Percentiles rank a stretch among this genome's conserved stretches.
These are phyloP conservation scores for Pseudomyrmex sp. DNA, from an alignment of 1,140 invertebrate species.

Conservation along the genomic window DNA sequence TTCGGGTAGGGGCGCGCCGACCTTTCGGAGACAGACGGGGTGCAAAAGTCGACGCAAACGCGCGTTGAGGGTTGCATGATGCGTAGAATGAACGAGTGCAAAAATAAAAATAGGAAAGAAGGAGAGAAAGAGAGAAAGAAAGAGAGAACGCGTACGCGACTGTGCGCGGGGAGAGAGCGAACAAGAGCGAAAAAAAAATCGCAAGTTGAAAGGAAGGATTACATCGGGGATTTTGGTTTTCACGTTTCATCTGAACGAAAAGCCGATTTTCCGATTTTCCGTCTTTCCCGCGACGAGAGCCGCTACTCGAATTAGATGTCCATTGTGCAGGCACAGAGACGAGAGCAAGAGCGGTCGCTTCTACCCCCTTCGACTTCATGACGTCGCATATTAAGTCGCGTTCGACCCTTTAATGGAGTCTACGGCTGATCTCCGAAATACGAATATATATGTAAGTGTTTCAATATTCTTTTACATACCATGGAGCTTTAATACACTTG, in stretches of 20 bases:
- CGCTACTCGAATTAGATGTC: constrained; percentile 80
- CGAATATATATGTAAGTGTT: constrained; percentile 15
- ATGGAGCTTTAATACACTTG: constrained; percentile 44
- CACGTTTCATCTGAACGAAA: constrained; percentile 81
- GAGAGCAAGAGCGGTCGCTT: constrained; percentile 56
- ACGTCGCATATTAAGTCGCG: constrained; percentile 83
- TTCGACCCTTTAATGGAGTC: constrained; percentile 80
- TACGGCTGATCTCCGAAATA: constrained; percentile 66
- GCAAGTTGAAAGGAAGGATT: constrained; percentile 83
- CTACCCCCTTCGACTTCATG: constrained; percentile 74
- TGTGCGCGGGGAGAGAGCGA: constrained; percentile 57
- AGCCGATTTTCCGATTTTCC: constrained; percentile 85
- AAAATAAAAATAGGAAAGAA: constrained; percentile 56
- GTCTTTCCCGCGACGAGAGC: constrained; percentile 74
- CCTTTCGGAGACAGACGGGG: constrained; percentile 73
- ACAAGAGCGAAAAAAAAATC: constrained; percentile 71
- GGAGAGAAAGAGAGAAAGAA: constrained; percentile 30
- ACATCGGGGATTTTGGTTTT: constrained; percentile 85
- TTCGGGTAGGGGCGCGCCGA: constrained; percentile 76
- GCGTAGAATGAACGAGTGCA: constrained; percentile 62
- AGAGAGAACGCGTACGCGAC: background rate
- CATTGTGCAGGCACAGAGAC: constrained; percentile 77
- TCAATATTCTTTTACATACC: constrained; percentile 48
- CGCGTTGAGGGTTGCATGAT: constrained; percentile 68
- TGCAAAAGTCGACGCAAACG: constrained; percentile 67